Conservation (phyloP, 1,140 invertebrate genomes). For the Hormaphis cornu region DNA sequence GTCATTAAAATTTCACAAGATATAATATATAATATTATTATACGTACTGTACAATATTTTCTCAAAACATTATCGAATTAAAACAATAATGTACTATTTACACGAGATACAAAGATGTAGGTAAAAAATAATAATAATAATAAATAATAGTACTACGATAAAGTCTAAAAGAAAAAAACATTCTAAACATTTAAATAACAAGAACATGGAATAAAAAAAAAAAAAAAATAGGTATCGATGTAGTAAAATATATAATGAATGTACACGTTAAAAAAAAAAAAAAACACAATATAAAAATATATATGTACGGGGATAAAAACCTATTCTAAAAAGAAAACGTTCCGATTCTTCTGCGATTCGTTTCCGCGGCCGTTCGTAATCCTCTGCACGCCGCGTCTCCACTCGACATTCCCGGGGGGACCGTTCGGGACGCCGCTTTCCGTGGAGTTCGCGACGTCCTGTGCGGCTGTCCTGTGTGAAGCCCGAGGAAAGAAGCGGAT, state of each 20-base stretch:
- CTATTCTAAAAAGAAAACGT: too few species aligned
- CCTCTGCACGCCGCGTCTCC: too few species aligned
- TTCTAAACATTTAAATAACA: slow-evolving; percentile 33
- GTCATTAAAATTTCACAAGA: slow-evolving; percentile 22
- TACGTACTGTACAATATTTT: slow-evolving; percentile 1
- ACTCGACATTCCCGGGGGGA: too few species aligned
- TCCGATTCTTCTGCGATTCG: too few species aligned
- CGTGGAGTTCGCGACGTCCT: too few species aligned
- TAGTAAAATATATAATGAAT: slow-evolving; percentile 28
- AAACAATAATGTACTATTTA: slow-evolving; percentile 20
- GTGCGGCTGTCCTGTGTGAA: too few species aligned
- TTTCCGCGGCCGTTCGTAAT: too few species aligned
- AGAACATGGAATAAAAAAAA: slow-evolving; percentile 31
- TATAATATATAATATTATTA: slow-evolving; percentile 8
- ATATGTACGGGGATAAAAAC: too few species aligned
- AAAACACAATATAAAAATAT: too few species aligned
- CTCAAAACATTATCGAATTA: too few species aligned
- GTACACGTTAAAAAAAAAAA: slow-evolving; percentile 28
- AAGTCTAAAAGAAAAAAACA: slow-evolving; percentile 33
- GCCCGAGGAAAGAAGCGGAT: too few species aligned
- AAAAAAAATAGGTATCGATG: slow-evolving; percentile 19
- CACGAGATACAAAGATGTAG: slow-evolving; percentile 1
- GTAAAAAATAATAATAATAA: slow-evolving; percentile 12
- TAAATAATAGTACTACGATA: slow-evolving; percentile 27
- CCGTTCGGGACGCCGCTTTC: too few species aligned